A percentile compares a stretch with the other conserved stretches of the same genome.
Conservation (phyloP, 2,888 invertebrate species). For the Uropetala carovei region DNA sequence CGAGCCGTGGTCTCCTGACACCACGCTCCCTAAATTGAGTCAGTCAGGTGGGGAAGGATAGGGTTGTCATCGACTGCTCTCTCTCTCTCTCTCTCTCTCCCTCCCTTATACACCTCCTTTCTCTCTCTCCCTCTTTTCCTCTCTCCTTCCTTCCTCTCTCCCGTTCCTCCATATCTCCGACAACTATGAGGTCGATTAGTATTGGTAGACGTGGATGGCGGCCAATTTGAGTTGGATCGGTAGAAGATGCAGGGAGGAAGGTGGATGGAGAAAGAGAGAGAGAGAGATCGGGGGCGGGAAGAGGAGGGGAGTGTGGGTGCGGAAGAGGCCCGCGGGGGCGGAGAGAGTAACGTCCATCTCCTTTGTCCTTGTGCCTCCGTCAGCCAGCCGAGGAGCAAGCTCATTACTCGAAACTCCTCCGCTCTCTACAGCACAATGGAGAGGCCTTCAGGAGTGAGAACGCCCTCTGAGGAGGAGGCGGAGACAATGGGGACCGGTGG, state of each 20-base stretch:
- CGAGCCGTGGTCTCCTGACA: background rate
- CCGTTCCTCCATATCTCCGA: background rate
- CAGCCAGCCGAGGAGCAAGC: background rate
- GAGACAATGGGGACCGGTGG: too few relatives aligned
- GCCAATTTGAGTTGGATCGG: conserved; percentile 8
- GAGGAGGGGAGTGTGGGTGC: too few relatives aligned
- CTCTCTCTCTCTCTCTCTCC: background rate
- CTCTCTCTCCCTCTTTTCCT: too few relatives aligned
- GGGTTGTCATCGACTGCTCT: background rate
- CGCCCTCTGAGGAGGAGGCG: too few relatives aligned
- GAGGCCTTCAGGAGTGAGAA: background rate
- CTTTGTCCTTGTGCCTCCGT: conserved; percentile 12
- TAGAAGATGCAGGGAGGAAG: background rate
- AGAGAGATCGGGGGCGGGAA: background rate
- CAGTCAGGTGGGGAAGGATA: conserved; percentile 2
- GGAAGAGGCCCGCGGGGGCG: too few relatives aligned
- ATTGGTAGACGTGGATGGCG: conserved; percentile 7
- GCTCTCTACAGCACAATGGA: background rate
- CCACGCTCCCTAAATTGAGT: conserved; percentile 6
- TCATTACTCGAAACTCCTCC: background rate
- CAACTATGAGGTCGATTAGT: background rate
- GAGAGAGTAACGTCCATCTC: background rate
- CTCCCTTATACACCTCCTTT: too few relatives aligned
- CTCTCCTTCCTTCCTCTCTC: too few relatives aligned
- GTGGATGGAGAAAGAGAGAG: too few relatives aligned